Conservation (phyloP, 2,797 vertebrate genomes). For the Falco naumanni region DNA sequence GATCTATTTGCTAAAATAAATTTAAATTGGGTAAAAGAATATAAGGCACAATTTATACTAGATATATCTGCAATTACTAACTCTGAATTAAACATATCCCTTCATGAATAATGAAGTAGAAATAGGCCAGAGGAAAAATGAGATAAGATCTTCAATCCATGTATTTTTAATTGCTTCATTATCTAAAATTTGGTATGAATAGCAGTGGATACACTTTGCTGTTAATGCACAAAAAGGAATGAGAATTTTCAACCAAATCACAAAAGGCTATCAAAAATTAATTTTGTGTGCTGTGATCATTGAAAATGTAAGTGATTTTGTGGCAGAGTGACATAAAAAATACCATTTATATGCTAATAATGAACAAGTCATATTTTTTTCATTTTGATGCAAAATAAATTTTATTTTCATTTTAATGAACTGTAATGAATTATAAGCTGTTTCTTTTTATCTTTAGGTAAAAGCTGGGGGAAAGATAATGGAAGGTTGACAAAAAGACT, state of each 20-base stretch:
- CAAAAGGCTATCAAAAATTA: conserved; percentile 87
- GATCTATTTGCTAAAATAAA: conserved; percentile 85
- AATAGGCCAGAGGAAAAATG: conserved; percentile 81
- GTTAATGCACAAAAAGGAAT: conserved; percentile 81
- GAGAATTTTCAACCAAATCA: conserved; percentile 82
- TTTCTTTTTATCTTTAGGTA: conserved; percentile 71
- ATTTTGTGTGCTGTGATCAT: conserved; percentile 85
- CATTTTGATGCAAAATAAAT: conserved; percentile 82
- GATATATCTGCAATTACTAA: conserved; percentile 83
- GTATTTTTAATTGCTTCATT: conserved; percentile 88
- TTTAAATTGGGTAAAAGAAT: conserved; percentile 79
- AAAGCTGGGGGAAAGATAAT: conserved; percentile 61
- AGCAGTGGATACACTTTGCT: conserved; percentile 81
- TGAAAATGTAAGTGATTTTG: conserved; percentile 83
- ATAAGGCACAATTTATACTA: conserved; percentile 80
- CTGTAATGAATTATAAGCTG: conserved; percentile 78
- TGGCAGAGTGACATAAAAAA: conserved; percentile 81
- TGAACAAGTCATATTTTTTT: conserved; percentile 76
- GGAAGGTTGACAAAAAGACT: conserved; percentile 31
- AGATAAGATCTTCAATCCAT: conserved; percentile 86
- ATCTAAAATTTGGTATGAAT: conserved; percentile 84
- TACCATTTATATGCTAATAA: conserved; percentile 89
- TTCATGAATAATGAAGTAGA: conserved; percentile 85
- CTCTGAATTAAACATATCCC: conserved; percentile 84
- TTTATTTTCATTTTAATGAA: conserved; percentile 83